These are phyloP conservation scores for Pogonomyrmex californicus DNA, from an alignment of 1,140 invertebrate species.

Conservation along the genomic window DNA sequence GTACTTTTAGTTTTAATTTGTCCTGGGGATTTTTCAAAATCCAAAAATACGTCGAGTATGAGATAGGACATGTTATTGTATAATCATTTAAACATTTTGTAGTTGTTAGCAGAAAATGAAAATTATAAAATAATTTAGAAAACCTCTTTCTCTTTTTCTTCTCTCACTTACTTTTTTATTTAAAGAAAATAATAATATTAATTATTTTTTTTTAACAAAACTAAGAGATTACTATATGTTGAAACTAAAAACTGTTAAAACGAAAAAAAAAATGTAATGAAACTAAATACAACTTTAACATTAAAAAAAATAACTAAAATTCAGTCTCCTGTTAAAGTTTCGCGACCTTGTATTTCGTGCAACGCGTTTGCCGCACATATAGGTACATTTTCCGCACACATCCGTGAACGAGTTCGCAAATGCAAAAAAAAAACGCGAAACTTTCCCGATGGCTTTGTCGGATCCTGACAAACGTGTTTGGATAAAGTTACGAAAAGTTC, in stretches of 20 bases:
- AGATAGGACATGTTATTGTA: neutral
- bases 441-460: neutral
- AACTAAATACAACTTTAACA: neutral
- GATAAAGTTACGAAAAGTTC: constrained; percentile 30
- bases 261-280: neutral
- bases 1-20: constrained; percentile 1
- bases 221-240: neutral
- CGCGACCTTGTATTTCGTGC: neutral
- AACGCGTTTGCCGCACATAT: neutral
- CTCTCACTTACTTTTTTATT: too few species aligned
- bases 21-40: constrained; percentile 3
- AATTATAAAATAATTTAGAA: too few species aligned
- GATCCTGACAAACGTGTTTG: constrained; percentile 1
- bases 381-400: neutral
- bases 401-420: neutral
- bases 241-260: neutral
- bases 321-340: constrained; percentile 1
- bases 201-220: neutral
- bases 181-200: neutral
- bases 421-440: neutral
- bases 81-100: too few species aligned
- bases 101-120: too few species aligned
- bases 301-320: neutral
- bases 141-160: too few species aligned
- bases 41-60: neutral